Conservation (phyloP, 2,888 invertebrate genomes). For the Tenthredo scrophulariae region DNA sequence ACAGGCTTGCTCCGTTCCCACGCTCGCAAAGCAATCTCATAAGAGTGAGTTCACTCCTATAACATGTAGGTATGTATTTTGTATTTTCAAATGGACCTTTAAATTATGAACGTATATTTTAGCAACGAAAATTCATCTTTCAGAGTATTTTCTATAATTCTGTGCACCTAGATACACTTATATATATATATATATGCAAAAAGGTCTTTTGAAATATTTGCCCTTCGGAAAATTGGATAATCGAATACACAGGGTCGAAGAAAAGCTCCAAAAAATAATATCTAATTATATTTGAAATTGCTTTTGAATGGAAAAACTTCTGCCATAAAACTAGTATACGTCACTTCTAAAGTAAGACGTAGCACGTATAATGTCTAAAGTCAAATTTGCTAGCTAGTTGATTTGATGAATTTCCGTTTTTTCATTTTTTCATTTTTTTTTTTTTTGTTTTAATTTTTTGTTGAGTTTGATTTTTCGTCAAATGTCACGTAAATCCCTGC, state of each 20-base stretch:
- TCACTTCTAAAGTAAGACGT: not conserved
- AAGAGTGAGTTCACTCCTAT: not conserved
- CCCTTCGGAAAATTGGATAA: not conserved
- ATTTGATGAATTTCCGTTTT: not conserved
- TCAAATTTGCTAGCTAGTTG: not conserved
- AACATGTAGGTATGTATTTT: not conserved
- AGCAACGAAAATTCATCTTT: not conserved
- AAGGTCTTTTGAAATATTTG: not conserved
- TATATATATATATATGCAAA: not conserved
- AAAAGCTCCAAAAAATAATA: no score
- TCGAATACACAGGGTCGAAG: no score
- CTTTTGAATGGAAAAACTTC: no score
- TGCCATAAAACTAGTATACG: not conserved
- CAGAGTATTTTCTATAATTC: conserved; percentile 4
- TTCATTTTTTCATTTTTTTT: not conserved
- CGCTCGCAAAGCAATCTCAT: not conserved
- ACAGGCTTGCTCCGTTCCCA: not conserved
- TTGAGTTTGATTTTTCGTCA: not conserved
- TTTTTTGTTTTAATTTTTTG: not conserved
- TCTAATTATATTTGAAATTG: no score
- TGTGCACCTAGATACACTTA: not conserved
- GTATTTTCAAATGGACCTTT: not conserved
- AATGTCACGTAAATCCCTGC: conserved; percentile 10
- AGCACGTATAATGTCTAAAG: not conserved
- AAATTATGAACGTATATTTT: not conserved